These are phyloP conservation scores for Eospalax fontanierii DNA, from an alignment of 2,797 vertebrate genomes.

Conservation along the genomic window DNA sequence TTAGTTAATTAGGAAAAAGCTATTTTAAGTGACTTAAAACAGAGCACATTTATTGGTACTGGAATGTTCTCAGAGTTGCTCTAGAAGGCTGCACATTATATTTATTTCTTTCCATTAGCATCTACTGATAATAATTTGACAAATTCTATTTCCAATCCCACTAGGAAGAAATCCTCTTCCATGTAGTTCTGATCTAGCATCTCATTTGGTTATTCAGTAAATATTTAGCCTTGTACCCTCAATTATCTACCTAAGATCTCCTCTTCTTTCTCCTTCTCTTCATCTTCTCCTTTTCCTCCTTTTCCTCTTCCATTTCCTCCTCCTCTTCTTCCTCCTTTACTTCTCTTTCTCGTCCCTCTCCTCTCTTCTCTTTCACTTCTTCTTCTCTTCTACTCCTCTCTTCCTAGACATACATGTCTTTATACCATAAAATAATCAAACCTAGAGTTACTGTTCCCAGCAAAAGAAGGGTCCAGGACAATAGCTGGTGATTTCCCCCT, in stretches of 20 bases:
- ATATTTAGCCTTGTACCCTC: too few relatives aligned
- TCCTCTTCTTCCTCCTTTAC: neutral
- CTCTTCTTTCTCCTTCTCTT: neutral
- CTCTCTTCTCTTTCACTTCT: neutral
- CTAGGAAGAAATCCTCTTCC: neutral
- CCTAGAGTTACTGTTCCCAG: neutral
- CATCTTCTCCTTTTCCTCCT: too few relatives aligned
- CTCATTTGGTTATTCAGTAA: neutral
- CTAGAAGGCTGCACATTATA: neutral
- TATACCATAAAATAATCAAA: slow-evolving; percentile 4
- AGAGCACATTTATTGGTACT: neutral
- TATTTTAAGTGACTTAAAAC: slow-evolving; percentile 35
- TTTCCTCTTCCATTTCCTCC: neutral
- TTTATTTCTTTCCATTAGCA: slow-evolving; percentile 11
- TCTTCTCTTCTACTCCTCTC: neutral
- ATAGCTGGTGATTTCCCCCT: neutral
- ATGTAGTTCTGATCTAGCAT: neutral
- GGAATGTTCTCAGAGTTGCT: neutral
- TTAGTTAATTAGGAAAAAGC: slow-evolving; percentile 36
- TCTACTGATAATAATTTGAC: neutral
- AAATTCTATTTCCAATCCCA: neutral
- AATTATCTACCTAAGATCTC: neutral
- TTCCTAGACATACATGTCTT: neutral
- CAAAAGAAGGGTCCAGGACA: neutral
- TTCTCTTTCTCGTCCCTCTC: neutral